phyloP scores from a whole-genome alignment of 2,113 vertebrate species.

The Arizona elegans region DNA sequence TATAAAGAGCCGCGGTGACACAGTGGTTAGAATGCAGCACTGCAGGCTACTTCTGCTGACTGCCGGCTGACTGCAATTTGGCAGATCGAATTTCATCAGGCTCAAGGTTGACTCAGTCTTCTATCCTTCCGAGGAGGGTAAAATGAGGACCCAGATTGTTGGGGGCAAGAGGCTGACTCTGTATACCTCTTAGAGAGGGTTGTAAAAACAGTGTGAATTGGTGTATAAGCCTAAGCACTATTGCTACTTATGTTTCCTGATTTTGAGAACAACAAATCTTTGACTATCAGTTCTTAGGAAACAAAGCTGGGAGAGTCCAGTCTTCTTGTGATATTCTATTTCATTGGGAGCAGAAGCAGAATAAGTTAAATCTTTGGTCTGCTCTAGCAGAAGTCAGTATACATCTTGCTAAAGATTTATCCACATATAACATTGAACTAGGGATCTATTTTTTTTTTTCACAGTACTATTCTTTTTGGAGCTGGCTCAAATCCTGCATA shows the following conservation, averaged over 20 bases:
- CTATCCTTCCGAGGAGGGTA: too few relatives aligned
- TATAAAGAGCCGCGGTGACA: too few relatives aligned
- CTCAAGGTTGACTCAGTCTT: too few relatives aligned
- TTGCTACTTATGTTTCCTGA: not conserved
- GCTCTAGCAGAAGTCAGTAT: not conserved
- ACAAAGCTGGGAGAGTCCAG: not conserved
- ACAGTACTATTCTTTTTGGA: not conserved
- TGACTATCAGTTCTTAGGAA: not conserved
- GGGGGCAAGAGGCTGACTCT: too few relatives aligned
- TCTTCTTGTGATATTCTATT: not conserved
- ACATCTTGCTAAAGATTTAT: not conserved
- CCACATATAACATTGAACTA: not conserved
- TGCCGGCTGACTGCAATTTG: too few relatives aligned
- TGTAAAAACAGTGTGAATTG: too few relatives aligned
- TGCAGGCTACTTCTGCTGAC: too few relatives aligned
- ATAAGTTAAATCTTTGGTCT: not conserved
- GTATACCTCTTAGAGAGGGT: too few relatives aligned
- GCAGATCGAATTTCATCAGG: too few relatives aligned
- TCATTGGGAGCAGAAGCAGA: not conserved
- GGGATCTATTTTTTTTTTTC: not conserved
- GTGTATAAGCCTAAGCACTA: too few relatives aligned
- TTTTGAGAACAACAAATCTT: not conserved
- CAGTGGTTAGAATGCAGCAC: too few relatives aligned
- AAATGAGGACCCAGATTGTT: too few relatives aligned
- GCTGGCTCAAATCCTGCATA: not conserved